Conservation (phyloP, 2,888 invertebrate genomes). For the Sthenelais limicola region DNA sequence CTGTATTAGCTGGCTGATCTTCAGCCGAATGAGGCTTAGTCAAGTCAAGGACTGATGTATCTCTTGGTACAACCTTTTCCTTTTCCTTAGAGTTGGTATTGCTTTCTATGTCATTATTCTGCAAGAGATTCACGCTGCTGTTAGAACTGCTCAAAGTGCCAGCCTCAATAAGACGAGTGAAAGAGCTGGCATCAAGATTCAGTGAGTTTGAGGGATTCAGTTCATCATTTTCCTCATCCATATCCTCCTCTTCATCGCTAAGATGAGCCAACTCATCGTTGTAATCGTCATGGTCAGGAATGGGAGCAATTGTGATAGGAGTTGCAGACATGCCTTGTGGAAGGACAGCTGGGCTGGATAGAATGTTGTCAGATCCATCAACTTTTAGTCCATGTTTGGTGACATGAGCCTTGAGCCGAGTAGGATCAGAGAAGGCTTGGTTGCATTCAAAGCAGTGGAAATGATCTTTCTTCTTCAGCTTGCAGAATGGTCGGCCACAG, state of each 20-base stretch:
- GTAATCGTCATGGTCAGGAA: slow-evolving; percentile 43
- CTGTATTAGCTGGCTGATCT: slow-evolving; percentile 11
- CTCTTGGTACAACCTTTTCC: not conserved
- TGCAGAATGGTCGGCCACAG: slow-evolving; percentile 85
- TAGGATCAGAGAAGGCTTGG: slow-evolving; percentile 84
- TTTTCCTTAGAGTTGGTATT: too few relatives aligned
- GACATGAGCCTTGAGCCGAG: slow-evolving; percentile 80
- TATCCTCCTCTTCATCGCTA: slow-evolving; percentile 40
- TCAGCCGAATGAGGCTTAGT: not conserved
- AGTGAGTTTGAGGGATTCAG: slow-evolving; percentile 54
- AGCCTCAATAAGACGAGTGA: slow-evolving; percentile 49
- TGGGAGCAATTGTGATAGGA: slow-evolving; percentile 31
- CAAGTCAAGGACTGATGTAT: not conserved
- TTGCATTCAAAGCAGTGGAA: slow-evolving; percentile 87
- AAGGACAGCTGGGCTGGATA: not conserved
- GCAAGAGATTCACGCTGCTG: too few relatives aligned
- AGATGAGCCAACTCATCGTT: slow-evolving; percentile 41
- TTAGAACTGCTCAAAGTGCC: not conserved
- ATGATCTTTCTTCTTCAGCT: slow-evolving; percentile 83
- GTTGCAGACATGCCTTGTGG: not conserved
- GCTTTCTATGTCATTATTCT: not conserved
- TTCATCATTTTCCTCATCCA: slow-evolving; percentile 47
- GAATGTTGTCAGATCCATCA: not conserved
- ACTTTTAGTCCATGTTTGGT: slow-evolving; percentile 77
- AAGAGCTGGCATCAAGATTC: slow-evolving; percentile 59